Percentiles rank a stretch among this genome's conserved stretches.
phyloP scores from a whole-genome alignment of 2,797 vertebrate species.

The Esox lucius region DNA sequence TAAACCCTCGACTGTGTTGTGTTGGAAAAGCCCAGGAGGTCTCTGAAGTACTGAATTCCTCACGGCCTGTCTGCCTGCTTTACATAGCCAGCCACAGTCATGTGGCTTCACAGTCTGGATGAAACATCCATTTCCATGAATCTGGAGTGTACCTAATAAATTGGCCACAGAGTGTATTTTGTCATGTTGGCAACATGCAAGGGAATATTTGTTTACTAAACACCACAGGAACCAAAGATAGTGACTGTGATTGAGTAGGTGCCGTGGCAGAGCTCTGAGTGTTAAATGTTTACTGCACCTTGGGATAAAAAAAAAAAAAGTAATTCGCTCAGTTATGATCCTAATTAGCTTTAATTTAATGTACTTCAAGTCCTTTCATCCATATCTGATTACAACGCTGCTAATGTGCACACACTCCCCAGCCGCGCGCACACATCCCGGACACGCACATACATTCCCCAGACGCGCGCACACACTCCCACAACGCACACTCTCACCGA shows the following conservation, averaged over 20 bases:
- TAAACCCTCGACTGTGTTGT: too few species aligned
- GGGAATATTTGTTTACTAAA: slow-evolving; percentile 11
- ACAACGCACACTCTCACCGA: neutral
- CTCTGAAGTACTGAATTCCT: too few species aligned
- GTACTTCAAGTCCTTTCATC: slow-evolving; percentile 48
- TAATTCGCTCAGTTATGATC: slow-evolving; percentile 56
- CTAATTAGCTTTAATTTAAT: slow-evolving; percentile 57
- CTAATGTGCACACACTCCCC: neutral
- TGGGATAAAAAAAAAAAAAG: slow-evolving; percentile 35
- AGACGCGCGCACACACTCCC: neutral
- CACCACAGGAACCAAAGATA: slow-evolving; percentile 26
- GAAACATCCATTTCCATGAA: too few species aligned
- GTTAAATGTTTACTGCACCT: slow-evolving; percentile 26
- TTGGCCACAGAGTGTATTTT: neutral
- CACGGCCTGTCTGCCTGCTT: too few species aligned
- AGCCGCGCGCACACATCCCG: slow-evolving; percentile 4
- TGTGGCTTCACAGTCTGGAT: too few species aligned
- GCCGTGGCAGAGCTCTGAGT: neutral
- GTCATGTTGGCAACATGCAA: neutral
- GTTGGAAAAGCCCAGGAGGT: too few species aligned
- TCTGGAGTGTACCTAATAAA: too few species aligned
- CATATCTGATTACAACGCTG: slow-evolving; percentile 48
- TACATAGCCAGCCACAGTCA: too few species aligned
- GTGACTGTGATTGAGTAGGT: neutral
- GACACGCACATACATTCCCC: neutral